These are phyloP conservation scores for Graptemys geographica DNA, from an alignment of 2,797 vertebrate species.

Conservation along the genomic window DNA sequence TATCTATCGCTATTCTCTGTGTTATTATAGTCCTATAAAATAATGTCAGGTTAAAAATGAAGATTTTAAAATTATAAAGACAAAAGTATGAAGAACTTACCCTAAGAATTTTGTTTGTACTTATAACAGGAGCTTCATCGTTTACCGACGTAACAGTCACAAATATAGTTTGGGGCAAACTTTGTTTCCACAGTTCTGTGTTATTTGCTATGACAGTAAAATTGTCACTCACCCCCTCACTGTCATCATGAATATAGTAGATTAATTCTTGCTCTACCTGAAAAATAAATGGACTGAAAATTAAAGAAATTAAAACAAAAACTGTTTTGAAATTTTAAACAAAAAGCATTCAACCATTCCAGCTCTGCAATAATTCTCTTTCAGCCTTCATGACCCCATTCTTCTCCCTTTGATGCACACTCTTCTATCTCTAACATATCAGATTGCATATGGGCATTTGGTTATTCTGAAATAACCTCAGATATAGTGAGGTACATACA, in stretches of 20 bases:
- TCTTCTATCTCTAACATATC: neutral
- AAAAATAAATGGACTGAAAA: constrained; percentile 48
- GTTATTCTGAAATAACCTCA: neutral
- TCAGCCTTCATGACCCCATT: neutral
- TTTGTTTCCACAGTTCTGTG: constrained; percentile 88
- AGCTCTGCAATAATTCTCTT: neutral
- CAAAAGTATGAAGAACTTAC: constrained; percentile 79
- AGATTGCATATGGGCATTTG: neutral
- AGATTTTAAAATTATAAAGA: neutral
- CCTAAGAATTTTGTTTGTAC: constrained; percentile 89
- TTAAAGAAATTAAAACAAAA: neutral
- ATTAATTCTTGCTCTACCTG: constrained; percentile 92
- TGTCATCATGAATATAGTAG: constrained; percentile 91
- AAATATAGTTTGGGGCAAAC: constrained; percentile 84
- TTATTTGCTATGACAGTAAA: constrained; percentile 89
- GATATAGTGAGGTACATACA: neutral
- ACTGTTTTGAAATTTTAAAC: neutral
- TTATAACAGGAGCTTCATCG: constrained; percentile 89
- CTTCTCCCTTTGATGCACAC: neutral
- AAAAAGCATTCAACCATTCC: neutral
- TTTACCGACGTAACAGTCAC: constrained; percentile 89
- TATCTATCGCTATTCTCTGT: neutral
- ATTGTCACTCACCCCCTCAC: constrained; percentile 85
- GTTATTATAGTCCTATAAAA: neutral
- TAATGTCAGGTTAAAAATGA: neutral